Evolutionary conservation across 2,888 invertebrate species (phyloP).

Genomic region (Venusia cambrica): DNA sequence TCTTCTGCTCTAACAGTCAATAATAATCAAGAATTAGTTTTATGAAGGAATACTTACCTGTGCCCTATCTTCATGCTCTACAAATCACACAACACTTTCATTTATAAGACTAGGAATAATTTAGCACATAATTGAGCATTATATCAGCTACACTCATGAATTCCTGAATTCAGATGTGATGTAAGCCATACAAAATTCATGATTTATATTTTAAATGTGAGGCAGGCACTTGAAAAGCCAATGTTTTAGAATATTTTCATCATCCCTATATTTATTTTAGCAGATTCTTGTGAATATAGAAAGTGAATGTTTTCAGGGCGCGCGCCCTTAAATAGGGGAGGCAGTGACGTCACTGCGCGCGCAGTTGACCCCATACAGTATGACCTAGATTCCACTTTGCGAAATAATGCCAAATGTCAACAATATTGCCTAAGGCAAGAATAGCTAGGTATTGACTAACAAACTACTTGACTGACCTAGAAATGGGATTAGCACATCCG

Average conservation of each 20-base stretch:
- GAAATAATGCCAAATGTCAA: constrained; percentile 68
- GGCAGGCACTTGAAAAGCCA: neutral
- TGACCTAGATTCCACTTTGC: constrained; percentile 69
- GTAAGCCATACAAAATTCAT: too few species aligned
- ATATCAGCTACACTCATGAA: too few species aligned
- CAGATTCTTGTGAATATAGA: constrained; percentile 31
- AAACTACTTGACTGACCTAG: constrained; percentile 42
- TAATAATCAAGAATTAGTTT: too few species aligned
- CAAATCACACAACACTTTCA: too few species aligned
- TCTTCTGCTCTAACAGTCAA: too few species aligned
- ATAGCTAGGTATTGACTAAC: constrained; percentile 54
- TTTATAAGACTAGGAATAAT: too few species aligned
- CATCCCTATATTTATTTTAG: constrained; percentile 17
- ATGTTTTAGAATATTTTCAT: neutral
- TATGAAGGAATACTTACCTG: too few species aligned
- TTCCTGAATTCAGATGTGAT: too few species aligned
- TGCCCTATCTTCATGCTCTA: too few species aligned
- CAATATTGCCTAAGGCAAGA: constrained; percentile 48
- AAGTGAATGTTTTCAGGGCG: constrained; percentile 59
- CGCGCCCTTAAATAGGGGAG: constrained; percentile 36
- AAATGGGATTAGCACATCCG: constrained; percentile 29
- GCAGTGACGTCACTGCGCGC: constrained; percentile 71
- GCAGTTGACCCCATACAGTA: constrained; percentile 50
- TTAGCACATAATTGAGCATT: too few species aligned
- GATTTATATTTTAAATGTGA: too few species aligned